These are phyloP conservation scores for Chloropsis hardwickii DNA, from an alignment of 2,113 vertebrate genomes.

Conservation along the genomic window DNA sequence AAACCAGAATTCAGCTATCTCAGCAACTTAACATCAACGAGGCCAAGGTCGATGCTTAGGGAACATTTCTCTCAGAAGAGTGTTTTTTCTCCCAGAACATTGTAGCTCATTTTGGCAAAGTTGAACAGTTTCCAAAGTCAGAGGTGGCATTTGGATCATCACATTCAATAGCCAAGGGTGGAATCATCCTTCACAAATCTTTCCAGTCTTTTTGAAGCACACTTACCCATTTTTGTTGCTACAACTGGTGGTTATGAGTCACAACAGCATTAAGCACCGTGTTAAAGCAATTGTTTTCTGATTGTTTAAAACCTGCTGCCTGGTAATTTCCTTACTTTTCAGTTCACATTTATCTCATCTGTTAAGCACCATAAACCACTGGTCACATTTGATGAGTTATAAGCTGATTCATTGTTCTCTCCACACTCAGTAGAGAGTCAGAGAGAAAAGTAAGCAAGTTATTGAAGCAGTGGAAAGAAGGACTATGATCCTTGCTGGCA, in stretches of 20 bases:
- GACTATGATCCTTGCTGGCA: background rate
- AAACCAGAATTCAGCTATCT: background rate
- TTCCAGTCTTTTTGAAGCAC: background rate
- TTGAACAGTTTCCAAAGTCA: background rate
- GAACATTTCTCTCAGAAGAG: background rate
- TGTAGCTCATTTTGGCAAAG: background rate
- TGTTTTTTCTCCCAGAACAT: background rate
- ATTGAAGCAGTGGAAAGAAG: background rate
- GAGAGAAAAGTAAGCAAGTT: background rate
- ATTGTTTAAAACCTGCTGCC: background rate
- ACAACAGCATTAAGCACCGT: background rate
- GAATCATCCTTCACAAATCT: background rate
- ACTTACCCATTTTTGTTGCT: background rate
- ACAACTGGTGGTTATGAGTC: background rate
- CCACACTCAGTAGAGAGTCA: background rate
- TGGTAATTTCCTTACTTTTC: background rate
- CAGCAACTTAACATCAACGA: background rate
- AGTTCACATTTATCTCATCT: background rate
- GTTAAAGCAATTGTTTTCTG: background rate
- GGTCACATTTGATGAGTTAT: background rate
- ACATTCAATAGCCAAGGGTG: background rate
- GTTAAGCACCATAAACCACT: background rate
- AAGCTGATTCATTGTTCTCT: background rate
- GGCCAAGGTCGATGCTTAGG: background rate
- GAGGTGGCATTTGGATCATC: background rate